Base-by-base conservation (phyloP, 2,888 invertebrate species). In the Amphipyra tragopoginis region DNA sequence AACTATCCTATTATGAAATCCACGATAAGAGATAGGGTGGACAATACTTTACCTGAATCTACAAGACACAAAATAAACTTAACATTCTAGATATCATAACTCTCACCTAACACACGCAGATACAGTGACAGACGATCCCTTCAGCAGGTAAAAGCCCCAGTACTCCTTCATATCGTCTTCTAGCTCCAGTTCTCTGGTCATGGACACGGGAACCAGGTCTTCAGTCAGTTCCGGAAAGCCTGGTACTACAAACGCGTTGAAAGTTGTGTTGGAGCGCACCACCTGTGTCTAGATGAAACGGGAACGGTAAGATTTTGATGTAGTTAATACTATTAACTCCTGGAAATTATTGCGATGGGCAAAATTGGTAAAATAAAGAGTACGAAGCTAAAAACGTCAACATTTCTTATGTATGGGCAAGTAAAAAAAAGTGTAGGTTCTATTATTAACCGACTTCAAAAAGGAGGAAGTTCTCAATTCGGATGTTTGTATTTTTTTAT, bases 91-190 rank as follows among this genome's bases (percentile, higher is more conserved):
- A 49, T 21, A 13, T 21, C 5, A 42, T 14, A 38, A 26, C 15
- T 33, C 68, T 77, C 76, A 97, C 97, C 97, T 96, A 39, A 97
- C 96, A 87, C 97, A 97, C 53, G 97, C 96, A 0, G 97, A 96
- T 0, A 97, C 96, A 0, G 97, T 97, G 6, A 97, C 97, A 0
- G 96, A 95, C 2, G 97, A 97, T 0, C 97, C 97, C 72, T 96
- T 95, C 15, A 97, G 93, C 43, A 97, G 90, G 82, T 97, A 97
- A 88, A 97, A 97, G 1, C 97, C 97, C 97, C 97, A 97, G 85
- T 97, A 97, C 84, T 97, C 97, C 87, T 97, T 97, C 95, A 97
- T 97, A 77, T 97, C 97, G 77, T 97, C 97, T 60, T 96, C 96
- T n/a, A 97, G 89, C 48, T 95, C 93, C 71, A 97, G 88, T 69